Evolutionary conservation across 2,888 invertebrate genomes (phyloP).

Genomic region (Eristalis arbustorum): DNA sequence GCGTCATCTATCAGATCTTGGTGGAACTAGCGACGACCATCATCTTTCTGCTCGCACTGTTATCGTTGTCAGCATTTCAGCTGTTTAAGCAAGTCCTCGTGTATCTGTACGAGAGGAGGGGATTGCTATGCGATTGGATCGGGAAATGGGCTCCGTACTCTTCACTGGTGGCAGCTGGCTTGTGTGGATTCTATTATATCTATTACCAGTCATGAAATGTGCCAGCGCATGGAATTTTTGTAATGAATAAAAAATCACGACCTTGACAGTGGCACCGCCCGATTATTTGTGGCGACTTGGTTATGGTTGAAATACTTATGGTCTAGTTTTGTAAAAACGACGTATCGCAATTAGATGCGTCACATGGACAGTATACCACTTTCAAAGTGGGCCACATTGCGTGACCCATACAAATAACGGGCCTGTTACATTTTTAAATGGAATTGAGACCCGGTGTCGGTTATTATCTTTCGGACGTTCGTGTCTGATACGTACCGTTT

Average conservation of each 20-base stretch:
- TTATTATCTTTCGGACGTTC: neutral
- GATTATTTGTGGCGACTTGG: neutral
- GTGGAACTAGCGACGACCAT: conserved; percentile 34
- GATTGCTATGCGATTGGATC: neutral
- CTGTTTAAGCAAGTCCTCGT: neutral
- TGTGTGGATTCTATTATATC: conserved; percentile 7
- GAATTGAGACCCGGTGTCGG: neutral
- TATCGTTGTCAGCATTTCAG: neutral
- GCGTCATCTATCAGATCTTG: conserved; percentile 24
- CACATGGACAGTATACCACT: neutral
- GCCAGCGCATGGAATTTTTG: neutral
- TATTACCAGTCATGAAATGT: neutral
- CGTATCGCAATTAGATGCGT: neutral
- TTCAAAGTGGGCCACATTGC: neutral
- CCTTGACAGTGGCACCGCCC: neutral
- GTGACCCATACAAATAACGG: neutral
- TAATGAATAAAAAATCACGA: neutral
- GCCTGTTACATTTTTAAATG: neutral
- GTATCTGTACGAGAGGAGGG: neutral
- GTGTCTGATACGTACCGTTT: neutral
- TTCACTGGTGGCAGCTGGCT: neutral
- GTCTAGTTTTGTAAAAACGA: neutral
- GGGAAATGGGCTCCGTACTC: neutral
- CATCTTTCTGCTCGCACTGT: conserved; percentile 24
- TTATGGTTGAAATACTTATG: neutral